These are phyloP conservation scores for Umimayanthus chanpuru DNA, from an alignment of 92 coral and sea anemone species.

Conservation along the genomic window DNA sequence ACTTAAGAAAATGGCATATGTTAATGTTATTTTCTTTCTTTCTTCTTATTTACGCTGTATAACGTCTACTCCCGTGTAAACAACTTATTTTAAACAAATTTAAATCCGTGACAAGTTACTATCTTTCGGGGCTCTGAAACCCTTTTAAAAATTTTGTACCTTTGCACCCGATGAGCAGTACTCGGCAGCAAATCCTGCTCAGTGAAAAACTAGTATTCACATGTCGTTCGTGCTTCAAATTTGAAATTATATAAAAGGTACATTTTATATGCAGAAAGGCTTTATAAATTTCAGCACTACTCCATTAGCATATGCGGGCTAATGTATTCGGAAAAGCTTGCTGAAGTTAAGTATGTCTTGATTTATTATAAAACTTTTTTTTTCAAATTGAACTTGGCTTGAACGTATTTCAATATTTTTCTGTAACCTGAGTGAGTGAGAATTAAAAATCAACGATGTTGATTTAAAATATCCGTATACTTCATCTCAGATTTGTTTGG, in stretches of 20 bases:
- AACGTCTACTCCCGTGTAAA: conserved; percentile 7
- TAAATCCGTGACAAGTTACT: not conserved
- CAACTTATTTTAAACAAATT: conserved; percentile 20
- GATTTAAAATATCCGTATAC: not conserved
- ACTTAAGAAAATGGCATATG: not conserved
- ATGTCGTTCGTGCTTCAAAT: not conserved
- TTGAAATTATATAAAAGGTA: not conserved
- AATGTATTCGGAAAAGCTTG: not conserved
- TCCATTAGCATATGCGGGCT: not conserved
- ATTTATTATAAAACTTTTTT: too few relatives aligned
- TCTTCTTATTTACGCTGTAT: not conserved
- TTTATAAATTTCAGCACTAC: not conserved
- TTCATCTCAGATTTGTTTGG: not conserved
- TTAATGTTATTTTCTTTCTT: not conserved
- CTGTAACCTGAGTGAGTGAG: not conserved
- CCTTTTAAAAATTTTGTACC: not conserved
- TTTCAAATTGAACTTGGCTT: not conserved
- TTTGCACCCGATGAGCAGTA: not conserved
- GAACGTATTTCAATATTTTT: too few relatives aligned
- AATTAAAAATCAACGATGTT: not conserved
- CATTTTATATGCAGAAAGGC: not conserved
- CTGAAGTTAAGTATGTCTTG: not conserved
- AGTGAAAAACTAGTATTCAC: not conserved
- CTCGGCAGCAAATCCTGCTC: not conserved
- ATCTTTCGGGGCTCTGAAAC: not conserved